phyloP scores from a whole-genome alignment of 2,797 vertebrate species.

The Argyrosomus regius region DNA sequence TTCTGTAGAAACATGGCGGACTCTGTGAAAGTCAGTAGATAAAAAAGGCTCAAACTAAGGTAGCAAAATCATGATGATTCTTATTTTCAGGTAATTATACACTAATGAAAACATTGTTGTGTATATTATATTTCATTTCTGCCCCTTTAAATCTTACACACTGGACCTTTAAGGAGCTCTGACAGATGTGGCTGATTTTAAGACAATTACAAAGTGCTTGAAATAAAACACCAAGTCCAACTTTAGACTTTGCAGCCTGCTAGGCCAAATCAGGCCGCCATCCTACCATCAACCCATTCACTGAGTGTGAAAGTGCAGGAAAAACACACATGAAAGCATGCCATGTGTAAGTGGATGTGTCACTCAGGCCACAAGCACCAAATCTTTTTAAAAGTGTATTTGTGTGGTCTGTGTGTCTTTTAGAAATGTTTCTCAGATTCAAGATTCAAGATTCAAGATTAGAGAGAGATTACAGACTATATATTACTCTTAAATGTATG shows the following conservation, averaged over 20 bases:
- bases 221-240: constrained; percentile 54
- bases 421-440: constrained; percentile 30
- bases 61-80: too few relatives aligned
- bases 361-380: constrained; percentile 49
- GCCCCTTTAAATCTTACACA: too few relatives aligned
- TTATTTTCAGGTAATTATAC: too few relatives aligned
- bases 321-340: constrained; percentile 40
- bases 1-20: too few relatives aligned
- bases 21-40: too few relatives aligned
- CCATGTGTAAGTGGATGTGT: constrained; percentile 37
- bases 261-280: constrained; percentile 34
- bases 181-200: constrained; percentile 47
- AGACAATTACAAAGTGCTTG: constrained; percentile 44
- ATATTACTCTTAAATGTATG: constrained; percentile 4
- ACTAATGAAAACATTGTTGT: too few relatives aligned
- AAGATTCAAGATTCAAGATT: constrained; percentile 27
- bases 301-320: constrained; percentile 47
- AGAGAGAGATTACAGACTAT: not conserved
- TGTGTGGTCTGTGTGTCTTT: constrained; percentile 17
- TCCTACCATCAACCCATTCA: constrained; percentile 28
- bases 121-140: too few relatives aligned
- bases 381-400: constrained; percentile 9
- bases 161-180: constrained; percentile 4
- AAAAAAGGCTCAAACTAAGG: too few relatives aligned
- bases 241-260: constrained; percentile 32